A percentile compares a stretch with the other conserved stretches of the same genome.
Evolutionary conservation across 2,113 vertebrate species (phyloP).

Genomic region (Dolichotis patagonum): DNA sequence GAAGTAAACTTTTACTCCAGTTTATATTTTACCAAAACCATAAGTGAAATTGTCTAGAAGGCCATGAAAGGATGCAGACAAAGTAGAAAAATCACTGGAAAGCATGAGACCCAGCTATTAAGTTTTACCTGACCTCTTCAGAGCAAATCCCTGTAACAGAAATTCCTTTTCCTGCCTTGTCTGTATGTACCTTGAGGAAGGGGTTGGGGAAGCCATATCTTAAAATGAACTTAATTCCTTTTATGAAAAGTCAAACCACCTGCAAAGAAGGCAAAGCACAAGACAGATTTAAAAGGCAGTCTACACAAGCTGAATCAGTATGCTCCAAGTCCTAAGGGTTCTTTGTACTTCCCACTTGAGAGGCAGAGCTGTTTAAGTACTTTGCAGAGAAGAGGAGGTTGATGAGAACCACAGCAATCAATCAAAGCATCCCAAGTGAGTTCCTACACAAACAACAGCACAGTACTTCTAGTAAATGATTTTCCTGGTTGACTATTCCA

Average conservation of each 20-base stretch:
- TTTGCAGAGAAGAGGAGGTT: constrained; percentile 64
- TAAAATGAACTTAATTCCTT: constrained; percentile 56
- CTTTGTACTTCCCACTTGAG: constrained; percentile 36
- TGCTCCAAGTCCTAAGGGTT: constrained; percentile 21
- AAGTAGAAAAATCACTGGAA: background rate
- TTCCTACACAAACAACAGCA: constrained; percentile 74
- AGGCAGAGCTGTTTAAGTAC: constrained; percentile 61
- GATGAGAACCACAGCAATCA: constrained; percentile 68
- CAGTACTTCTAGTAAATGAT: constrained; percentile 62
- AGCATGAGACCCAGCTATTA: background rate
- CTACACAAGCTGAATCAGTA: background rate
- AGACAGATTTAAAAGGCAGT: background rate
- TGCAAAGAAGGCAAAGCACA: constrained; percentile 49
- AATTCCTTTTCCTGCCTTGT: background rate
- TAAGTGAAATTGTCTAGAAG: background rate
- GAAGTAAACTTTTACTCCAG: background rate
- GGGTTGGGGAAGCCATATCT: constrained; percentile 15
- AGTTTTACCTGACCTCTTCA: constrained; percentile 54
- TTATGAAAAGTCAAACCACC: constrained; percentile 74
- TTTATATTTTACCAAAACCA: constrained; percentile 37
- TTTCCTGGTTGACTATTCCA: constrained; percentile 68
- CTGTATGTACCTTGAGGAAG: constrained; percentile 11
- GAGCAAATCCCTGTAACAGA: constrained; percentile 10
- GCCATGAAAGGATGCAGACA: background rate
- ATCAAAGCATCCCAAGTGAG: constrained; percentile 74